These are phyloP conservation scores for Fratercula arctica DNA, from an alignment of 2,797 vertebrate genomes.

Conservation along the genomic window DNA sequence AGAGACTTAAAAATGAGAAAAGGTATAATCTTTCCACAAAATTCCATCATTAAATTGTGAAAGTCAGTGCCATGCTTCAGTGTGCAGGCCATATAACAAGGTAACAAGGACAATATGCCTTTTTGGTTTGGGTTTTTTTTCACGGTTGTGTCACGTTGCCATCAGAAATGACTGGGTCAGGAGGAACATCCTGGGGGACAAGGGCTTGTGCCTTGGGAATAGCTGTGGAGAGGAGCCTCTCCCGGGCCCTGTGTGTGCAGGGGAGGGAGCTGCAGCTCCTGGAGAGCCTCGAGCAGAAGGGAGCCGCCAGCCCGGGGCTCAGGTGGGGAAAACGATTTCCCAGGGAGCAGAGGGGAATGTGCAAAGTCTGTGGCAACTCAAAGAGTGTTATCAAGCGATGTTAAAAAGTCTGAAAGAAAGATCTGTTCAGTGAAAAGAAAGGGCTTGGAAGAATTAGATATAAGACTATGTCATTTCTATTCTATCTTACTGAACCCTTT, in stretches of 20 bases:
- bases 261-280: neutral
- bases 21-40: neutral
- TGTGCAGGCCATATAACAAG: neutral
- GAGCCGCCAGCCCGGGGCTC: neutral
- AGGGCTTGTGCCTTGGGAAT: neutral
- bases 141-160: neutral
- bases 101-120: neutral
- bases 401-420: neutral
- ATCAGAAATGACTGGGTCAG: neutral
- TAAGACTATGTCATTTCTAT: neutral
- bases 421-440: neutral
- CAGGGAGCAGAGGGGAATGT: neutral
- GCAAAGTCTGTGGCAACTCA: neutral
- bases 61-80: neutral
- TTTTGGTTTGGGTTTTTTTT: neutral
- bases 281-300: neutral
- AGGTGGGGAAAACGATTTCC: neutral
- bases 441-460: neutral
- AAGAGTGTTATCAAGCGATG: neutral
- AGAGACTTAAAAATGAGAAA: neutral
- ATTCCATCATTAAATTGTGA: neutral
- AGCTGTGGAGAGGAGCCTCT: neutral
- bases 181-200: neutral
- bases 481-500: neutral
- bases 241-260: fast-evolving